Conservation (phyloP, 2,888 invertebrate genomes). For the Nesidiocoris tenuis region DNA sequence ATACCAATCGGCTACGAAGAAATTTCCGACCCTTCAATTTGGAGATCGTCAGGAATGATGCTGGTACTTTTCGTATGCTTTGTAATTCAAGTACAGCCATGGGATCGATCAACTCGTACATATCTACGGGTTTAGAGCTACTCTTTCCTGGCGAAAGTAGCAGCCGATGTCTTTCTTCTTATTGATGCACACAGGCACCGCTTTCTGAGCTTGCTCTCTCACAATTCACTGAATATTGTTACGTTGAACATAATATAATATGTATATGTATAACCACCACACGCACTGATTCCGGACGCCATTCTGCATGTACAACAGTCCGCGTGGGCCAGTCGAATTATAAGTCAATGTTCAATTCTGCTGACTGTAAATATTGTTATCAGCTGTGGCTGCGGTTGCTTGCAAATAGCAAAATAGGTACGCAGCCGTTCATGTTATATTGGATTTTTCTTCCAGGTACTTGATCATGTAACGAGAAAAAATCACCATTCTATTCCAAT, state of each 20-base stretch:
- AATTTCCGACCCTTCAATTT: no score
- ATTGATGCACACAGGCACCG: constrained; percentile 28
- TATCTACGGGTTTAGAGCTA: not conserved
- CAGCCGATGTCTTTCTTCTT: constrained; percentile 9
- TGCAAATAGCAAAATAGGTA: not conserved
- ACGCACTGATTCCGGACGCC: not conserved
- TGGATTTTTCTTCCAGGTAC: not conserved
- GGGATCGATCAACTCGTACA: no score
- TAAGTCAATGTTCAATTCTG: not conserved
- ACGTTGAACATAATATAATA: not conserved
- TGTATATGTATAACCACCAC: not conserved
- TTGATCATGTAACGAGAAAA: constrained; percentile 10
- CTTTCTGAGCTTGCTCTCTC: constrained; percentile 21
- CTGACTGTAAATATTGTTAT: not conserved
- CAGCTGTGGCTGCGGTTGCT: not conserved
- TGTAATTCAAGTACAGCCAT: not conserved
- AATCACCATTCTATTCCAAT: no score
- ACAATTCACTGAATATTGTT: not conserved
- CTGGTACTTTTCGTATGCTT: no score
- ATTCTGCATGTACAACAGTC: no score
- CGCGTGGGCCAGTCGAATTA: no score
- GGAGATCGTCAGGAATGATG: no score
- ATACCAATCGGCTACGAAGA: no score
- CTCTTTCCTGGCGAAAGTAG: constrained; percentile 1
- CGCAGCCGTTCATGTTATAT: not conserved